phyloP scores from a whole-genome alignment of 2,113 vertebrate genomes.

The Marmota flaviventris region DNA sequence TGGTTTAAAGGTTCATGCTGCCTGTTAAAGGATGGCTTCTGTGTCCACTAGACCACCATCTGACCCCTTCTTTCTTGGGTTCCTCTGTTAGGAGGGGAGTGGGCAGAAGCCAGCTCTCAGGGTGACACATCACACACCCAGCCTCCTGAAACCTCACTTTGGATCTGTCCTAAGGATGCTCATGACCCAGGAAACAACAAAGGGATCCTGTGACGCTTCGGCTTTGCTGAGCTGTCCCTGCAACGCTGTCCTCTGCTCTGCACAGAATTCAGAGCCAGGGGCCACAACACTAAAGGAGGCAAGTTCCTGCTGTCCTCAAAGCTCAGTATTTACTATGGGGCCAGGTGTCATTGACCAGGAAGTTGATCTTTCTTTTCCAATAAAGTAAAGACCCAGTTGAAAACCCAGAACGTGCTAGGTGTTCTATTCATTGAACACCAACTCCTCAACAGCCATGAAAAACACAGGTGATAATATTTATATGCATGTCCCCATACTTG shows the following conservation, averaged over 20 bases:
- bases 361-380: not conserved
- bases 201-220: not conserved
- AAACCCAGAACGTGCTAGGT: not conserved
- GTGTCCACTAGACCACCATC: not conserved
- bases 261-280: not conserved
- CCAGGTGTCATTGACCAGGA: not conserved
- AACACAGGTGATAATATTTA: not conserved
- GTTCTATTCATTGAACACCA: not conserved
- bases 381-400: not conserved
- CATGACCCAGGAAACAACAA: constrained; percentile 16
- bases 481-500: not conserved
- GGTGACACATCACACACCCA: constrained; percentile 47
- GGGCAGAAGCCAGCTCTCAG: constrained; percentile 56
- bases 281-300: not conserved
- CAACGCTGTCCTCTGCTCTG: not conserved
- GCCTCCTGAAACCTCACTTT: constrained; percentile 20
- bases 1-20: not conserved
- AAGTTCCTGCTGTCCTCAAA: not conserved
- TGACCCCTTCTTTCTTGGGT: not conserved
- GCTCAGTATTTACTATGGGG: not conserved
- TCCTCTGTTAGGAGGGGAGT: not conserved
- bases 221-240: not conserved
- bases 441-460: not conserved
- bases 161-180: constrained; percentile 32
- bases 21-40: not conserved